Percentiles rank a stretch among this genome's conserved stretches.
These are phyloP conservation scores for Miltochrista miniata DNA, from an alignment of 2,888 invertebrate species.

Conservation along the genomic window DNA sequence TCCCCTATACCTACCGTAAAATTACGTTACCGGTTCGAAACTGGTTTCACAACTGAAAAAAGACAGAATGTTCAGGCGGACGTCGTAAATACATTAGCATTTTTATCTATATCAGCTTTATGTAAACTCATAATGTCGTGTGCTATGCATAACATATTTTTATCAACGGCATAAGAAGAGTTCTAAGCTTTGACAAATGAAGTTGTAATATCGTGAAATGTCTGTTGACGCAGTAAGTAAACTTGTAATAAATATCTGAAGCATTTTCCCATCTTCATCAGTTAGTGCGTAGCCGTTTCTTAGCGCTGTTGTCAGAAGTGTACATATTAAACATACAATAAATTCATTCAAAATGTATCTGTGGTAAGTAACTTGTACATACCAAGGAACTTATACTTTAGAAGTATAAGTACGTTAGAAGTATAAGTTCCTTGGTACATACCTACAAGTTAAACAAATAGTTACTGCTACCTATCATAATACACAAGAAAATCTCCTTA, in stretches of 20 bases:
- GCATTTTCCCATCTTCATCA: slow-evolving; percentile 23
- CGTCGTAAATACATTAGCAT: not conserved
- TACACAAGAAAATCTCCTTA: not conserved
- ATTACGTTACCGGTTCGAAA: no score
- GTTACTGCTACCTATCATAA: not conserved
- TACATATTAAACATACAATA: slow-evolving; percentile 17
- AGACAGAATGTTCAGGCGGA: not conserved
- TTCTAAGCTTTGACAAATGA: slow-evolving; percentile 10
- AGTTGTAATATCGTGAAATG: slow-evolving; percentile 12
- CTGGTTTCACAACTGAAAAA: no score
- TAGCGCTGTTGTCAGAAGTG: not conserved
- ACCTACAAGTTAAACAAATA: slow-evolving; percentile 1
- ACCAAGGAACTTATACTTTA: no score
- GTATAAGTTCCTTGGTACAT: no score
- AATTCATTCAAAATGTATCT: slow-evolving; percentile 3
- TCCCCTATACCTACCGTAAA: no score
- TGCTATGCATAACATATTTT: slow-evolving; percentile 2
- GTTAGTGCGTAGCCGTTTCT: slow-evolving; percentile 10
- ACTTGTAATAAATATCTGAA: slow-evolving; percentile 26
- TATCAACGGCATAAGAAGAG: slow-evolving; percentile 2
- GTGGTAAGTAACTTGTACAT: no score
- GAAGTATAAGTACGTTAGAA: no score
- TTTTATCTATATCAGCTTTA: not conserved
- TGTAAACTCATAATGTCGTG: not conserved
- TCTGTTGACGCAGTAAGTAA: not conserved